phyloP scores from a whole-genome alignment of 1,140 invertebrate species.

The Myzus persicae region DNA sequence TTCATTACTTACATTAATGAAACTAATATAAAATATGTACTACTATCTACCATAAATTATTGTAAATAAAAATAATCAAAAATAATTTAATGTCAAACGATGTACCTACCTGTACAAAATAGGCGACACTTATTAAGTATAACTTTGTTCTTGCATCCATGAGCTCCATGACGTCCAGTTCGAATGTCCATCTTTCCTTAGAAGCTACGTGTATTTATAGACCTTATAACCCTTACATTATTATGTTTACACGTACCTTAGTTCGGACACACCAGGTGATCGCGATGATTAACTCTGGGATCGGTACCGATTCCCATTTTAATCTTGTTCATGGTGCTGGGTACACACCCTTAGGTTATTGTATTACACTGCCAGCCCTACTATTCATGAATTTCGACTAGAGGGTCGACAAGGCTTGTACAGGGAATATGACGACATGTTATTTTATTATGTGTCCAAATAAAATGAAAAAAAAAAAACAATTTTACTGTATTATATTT shows the following conservation, averaged over 20 bases:
- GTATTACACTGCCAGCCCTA: neutral
- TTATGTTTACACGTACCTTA: neutral
- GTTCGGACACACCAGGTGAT: slow-evolving; percentile 42
- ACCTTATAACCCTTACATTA: neutral
- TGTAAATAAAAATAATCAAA: neutral
- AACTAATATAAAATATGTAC: neutral
- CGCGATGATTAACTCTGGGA: slow-evolving; percentile 58
- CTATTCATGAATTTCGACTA: neutral
- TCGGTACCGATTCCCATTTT: slow-evolving; percentile 54
- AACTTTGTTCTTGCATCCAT: slow-evolving; percentile 53
- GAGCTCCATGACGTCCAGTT: slow-evolving; percentile 47
- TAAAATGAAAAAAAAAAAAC: neutral
- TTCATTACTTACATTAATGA: no score
- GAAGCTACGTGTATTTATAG: slow-evolving; percentile 45
- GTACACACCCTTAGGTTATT: slow-evolving; percentile 48
- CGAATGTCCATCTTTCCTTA: slow-evolving; percentile 37
- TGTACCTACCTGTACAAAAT: slow-evolving; percentile 50
- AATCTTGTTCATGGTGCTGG: slow-evolving; percentile 36
- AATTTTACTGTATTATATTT: slow-evolving; percentile 32
- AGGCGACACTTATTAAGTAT: slow-evolving; percentile 42
- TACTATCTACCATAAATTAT: neutral
- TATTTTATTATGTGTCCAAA: slow-evolving; percentile 11
- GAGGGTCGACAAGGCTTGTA: neutral
- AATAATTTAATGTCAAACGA: neutral
- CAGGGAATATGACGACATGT: neutral